Evolutionary conservation across 2,113 vertebrate species (phyloP).

Genomic region (Cercopithecus mona): DNA sequence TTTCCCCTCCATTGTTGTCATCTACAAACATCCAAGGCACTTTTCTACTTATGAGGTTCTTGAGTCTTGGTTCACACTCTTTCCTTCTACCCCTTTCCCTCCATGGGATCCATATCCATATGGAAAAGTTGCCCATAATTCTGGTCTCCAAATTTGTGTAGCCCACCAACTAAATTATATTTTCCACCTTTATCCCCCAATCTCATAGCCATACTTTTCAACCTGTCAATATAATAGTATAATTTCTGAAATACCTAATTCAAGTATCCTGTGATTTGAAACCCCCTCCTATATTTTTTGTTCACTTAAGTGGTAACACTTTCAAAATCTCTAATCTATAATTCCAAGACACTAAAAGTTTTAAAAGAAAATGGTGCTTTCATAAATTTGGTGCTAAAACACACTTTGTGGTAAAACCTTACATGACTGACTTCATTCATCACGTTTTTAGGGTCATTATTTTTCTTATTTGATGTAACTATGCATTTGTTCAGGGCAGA

Average conservation of each 20-base stretch:
- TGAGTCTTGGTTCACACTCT: neutral
- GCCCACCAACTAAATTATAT: neutral
- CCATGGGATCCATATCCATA: neutral
- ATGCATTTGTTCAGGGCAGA: neutral
- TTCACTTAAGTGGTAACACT: neutral
- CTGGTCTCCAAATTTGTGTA: neutral
- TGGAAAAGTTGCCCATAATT: neutral
- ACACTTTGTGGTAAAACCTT: neutral
- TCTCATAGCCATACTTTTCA: neutral
- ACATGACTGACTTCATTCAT: neutral
- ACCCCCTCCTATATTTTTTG: neutral
- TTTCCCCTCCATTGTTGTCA: neutral
- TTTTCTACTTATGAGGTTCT: neutral
- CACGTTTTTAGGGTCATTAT: neutral
- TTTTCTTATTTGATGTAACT: neutral
- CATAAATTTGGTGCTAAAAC: neutral
- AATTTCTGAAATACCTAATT: neutral
- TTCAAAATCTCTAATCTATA: neutral
- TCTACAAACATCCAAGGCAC: neutral
- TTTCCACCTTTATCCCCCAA: neutral
- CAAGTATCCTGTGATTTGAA: neutral
- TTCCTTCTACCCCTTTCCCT: neutral
- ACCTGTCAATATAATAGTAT: neutral
- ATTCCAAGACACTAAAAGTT: neutral
- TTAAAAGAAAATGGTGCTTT: neutral